Evolutionary conservation across 1,140 invertebrate genomes (phyloP), one percentile per base, ranked within the genome.

Genomic region (Drosophila subobscura): DNA sequence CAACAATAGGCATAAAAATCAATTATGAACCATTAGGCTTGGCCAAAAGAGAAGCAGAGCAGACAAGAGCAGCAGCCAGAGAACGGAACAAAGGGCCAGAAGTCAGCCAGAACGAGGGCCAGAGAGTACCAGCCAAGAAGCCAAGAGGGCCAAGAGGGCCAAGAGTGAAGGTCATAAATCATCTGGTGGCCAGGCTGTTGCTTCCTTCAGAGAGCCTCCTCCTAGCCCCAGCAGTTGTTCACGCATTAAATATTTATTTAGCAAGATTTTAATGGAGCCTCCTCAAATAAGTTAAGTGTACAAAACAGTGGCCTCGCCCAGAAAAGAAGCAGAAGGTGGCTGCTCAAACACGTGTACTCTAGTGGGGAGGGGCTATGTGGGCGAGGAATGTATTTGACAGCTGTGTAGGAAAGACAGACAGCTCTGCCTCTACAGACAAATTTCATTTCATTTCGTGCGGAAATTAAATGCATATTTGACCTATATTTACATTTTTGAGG

Each of bases 171-270:
- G 72, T 70, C 80, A 86, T 85, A 85, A 85, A 85, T 85, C 80
- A 85, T 85, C 57, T 74, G 73, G 70, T 52, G 70, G 68, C 20
- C 81, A 64, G 79, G 76, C 79, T 84, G 79, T 85, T 85, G 80
- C 80, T 58, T 74, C 33, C 58, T 50, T 4, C 45, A 33, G 45
- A 67, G 66, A 59, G 41, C 27, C n/a, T 2, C 20, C 27, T n/a
- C 64, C 12, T 8, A 56, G 25, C 66, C 41, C 56, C 79, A 61
- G 73, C 79, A 61, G 79, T 79, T 85, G 76, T 84, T 85, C 80
- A 77, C 80, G 80, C 80, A 84, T 85, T 84, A 84, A 84, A 84
- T 84, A 84, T 84, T 84, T 84, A 84, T 84, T 84, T 80, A 84
- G 80, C 76, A 85, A 73, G 80, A 84, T 84, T 84, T 84, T 85